Evolutionary conservation across 2,888 invertebrate species (phyloP), one percentile per base, ranked within the genome.

Genomic region (Luperina nickerlii): DNA sequence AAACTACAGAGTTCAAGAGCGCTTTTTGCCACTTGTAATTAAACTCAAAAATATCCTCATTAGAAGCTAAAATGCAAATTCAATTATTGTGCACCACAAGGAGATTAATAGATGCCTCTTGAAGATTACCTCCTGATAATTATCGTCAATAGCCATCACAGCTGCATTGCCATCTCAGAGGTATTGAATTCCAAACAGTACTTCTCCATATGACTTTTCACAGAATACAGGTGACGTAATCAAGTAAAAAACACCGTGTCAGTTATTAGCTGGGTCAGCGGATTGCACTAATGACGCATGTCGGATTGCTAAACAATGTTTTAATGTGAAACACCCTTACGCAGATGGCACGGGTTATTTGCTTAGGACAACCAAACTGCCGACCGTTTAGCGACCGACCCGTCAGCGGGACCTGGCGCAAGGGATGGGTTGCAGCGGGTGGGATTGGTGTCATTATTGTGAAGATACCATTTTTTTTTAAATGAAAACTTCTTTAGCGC

Each of bases 331-430:
- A 94, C 95, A 93, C 95, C 95, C 94, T 96, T 95, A 95, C 96
- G 92, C 94, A 94, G 94, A 94, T 94, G 95, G 94, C 89, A 88
- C 91, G 90, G 92, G 92, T 95, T 96, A 96, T 96, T 96, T 96
- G 96, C 96, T 96, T 96, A 96, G 96, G 96, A 95, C 96, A 91
- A 93, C 94, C 94, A 94, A 95, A 96, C 96, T 94, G 96, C 94
- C 93, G 92, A 92, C 94, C 96, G 95, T 96, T 96, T 96, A 96
- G 96, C 94, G 94, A 92, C 90, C 93, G 93, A 90, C 92, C 92
- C 92, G 92, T 89, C 88, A 88, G 74, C 85, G 85, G 77, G 20
- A 24, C 57, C n/a, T 38, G 87, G 87, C 7, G 8, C 65, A 72
- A 88, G 85, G 18, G 0, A 80, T 15, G 11, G 78, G 87, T 54